Base-by-base conservation (phyloP, 2,113 vertebrate genomes). In the Otus sunia region DNA sequence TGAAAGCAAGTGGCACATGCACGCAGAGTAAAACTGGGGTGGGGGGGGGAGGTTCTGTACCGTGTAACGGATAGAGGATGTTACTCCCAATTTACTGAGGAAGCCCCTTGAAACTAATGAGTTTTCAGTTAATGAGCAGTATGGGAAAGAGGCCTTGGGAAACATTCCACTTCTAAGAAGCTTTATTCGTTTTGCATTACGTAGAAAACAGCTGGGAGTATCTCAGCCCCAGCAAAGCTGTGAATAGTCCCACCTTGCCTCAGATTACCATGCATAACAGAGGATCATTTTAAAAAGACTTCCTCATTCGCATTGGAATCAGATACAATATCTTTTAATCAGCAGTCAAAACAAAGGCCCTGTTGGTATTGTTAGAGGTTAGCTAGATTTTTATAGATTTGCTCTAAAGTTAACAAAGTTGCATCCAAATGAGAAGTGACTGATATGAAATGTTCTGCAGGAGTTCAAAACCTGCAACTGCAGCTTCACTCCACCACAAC, bases 381-480 rank as follows among this genome's bases (percentile, higher is more conserved):
- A 78, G 49, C 47, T 69, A 43, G 37, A 62, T 86, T 94, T 60
- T 73, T 62, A 23, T 59, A 79, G 69, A 23, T 67, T 56, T 82
- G 37, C 49, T 96, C 79, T 58, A 76, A 86, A 66, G 52, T 43
- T 71, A 81, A 84, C 53, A 90, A 74, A 94, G 92, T 45, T 43
- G 45, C 53, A 86, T 84, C 75, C 49, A 39, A 82, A 81, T 30
- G 79, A 90, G 92, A 94, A 69, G 39, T 17, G n/a, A 92, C 58
- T 3, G 12, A 66, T 63, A 45, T 2, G 36, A 72, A 80, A 69
- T 15, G 73, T 88, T 94, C 67, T 86, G 36, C 39, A 60, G 73
- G 77, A 84, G 50, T 66, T 63, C 72, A 76, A 63, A 84, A 63
- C 79, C 79, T 79, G 75, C 3, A 36, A 75, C 69, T 53, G 86